Percentiles rank a stretch among this genome's conserved stretches.
Evolutionary conservation across 2,888 invertebrate genomes (phyloP).

Genomic region (Bruchidius siliquastri): DNA sequence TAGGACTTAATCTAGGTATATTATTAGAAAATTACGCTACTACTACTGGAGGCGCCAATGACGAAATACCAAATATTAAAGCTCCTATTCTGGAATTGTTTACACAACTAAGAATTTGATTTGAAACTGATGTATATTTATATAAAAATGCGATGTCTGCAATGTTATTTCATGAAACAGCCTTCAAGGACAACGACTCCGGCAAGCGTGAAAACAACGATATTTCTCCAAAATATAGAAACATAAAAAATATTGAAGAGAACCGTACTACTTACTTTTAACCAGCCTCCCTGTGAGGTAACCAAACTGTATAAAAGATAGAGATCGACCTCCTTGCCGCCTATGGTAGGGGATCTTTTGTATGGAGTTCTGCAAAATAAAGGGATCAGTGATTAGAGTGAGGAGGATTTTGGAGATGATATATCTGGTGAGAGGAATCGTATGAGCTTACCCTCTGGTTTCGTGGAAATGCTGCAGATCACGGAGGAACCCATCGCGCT

Average conservation of each 20-base stretch:
- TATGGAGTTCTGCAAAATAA: slow-evolving; percentile 53
- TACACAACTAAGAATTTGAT: too few species aligned
- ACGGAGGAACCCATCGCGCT: slow-evolving; percentile 74
- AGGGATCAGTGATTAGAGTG: not conserved
- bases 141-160: too few species aligned
- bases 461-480: slow-evolving; percentile 89
- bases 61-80: too few species aligned
- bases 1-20: too few species aligned
- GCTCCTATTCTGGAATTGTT: too few species aligned
- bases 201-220: not conserved
- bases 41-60: too few species aligned
- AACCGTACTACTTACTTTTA: slow-evolving; percentile 79
- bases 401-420: not conserved
- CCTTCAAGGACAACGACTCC: not conserved
- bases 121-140: too few species aligned
- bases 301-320: slow-evolving; percentile 88
- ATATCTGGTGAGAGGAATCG: too few species aligned
- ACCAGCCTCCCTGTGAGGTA: slow-evolving; percentile 88
- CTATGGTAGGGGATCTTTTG: slow-evolving; percentile 68
- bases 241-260: slow-evolving; percentile 47
- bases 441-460: slow-evolving; percentile 74
- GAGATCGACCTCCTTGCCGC: slow-evolving; percentile 88
- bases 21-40: too few species aligned
- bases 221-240: too few species aligned
- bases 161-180: not conserved